Conservation (phyloP, 2,888 invertebrate species). For the Tipula lateralis region DNA sequence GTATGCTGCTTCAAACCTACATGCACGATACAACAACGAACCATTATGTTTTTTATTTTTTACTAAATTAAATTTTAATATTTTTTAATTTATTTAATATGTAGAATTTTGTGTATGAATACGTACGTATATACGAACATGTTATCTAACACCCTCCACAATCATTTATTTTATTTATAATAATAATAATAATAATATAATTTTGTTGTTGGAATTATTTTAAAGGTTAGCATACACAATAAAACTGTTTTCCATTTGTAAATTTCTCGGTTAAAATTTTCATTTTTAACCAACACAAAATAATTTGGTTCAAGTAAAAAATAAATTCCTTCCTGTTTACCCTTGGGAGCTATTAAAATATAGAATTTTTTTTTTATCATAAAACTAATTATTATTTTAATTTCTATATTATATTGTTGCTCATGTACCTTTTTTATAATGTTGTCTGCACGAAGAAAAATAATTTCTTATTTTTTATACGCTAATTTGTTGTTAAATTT, state of each 20-base stretch:
- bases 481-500: constrained; percentile 19
- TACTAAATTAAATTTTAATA: neutral
- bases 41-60: neutral
- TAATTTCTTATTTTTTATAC: neutral
- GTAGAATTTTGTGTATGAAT: neutral
- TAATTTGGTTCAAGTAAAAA: neutral
- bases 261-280: neutral
- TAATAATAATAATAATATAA: neutral
- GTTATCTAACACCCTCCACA: neutral
- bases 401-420: neutral
- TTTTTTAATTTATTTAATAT: neutral
- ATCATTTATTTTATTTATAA: neutral
- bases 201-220: neutral
- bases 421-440: neutral
- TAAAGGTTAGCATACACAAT: neutral
- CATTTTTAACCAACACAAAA: neutral
- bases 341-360: neutral
- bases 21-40: neutral
- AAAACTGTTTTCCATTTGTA: neutral
- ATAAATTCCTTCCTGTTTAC: neutral
- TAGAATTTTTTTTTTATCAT: neutral
- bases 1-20: neutral
- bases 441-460: neutral
- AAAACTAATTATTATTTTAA: constrained; percentile 19
- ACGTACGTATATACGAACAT: neutral